These are phyloP conservation scores for Epistrophe eligans DNA, from an alignment of 2,888 invertebrate species.

Conservation along the genomic window DNA sequence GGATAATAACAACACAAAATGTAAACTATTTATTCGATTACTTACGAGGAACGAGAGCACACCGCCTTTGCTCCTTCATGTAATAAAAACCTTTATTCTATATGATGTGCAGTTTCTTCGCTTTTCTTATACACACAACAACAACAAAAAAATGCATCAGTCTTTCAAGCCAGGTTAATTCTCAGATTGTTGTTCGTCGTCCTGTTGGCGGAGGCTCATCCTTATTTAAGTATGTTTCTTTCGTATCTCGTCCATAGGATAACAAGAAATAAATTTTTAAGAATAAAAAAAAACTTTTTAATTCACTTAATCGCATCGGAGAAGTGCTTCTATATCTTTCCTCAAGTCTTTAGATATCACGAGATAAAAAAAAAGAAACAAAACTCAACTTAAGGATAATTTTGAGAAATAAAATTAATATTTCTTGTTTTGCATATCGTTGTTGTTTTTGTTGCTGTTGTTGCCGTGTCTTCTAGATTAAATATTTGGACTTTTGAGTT, in stretches of 20 bases:
- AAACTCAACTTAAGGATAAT: slow-evolving; percentile 12
- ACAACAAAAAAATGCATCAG: slow-evolving; percentile 14
- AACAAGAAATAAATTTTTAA: slow-evolving; percentile 7
- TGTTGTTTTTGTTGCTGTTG: slow-evolving; percentile 4
- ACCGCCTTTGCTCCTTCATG: slow-evolving; percentile 3
- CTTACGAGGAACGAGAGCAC: slow-evolving; percentile 36
- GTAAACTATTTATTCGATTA: slow-evolving; percentile 75
- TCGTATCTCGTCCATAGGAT: slow-evolving; percentile 1
- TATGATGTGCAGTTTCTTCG: slow-evolving; percentile 7
- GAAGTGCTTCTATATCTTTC: slow-evolving; percentile 44
- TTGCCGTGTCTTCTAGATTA: not conserved
- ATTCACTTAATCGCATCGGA: slow-evolving; percentile 72
- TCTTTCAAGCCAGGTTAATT: slow-evolving; percentile 33
- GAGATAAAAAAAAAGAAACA: not conserved
- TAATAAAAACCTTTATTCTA: not conserved
- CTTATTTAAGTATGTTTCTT: slow-evolving; percentile 44
- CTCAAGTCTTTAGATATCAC: not conserved
- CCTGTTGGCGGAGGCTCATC: slow-evolving; percentile 15
- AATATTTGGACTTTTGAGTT: slow-evolving; percentile 13
- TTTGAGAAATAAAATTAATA: slow-evolving; percentile 5
- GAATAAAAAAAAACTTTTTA: slow-evolving; percentile 67
- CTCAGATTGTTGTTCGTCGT: slow-evolving; percentile 13
- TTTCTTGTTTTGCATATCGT: not conserved
- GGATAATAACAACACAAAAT: slow-evolving; percentile 64
- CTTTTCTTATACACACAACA: not conserved